phyloP scores from a whole-genome alignment of 2,888 invertebrate genomes.

The Neoitamus cyanurus region DNA sequence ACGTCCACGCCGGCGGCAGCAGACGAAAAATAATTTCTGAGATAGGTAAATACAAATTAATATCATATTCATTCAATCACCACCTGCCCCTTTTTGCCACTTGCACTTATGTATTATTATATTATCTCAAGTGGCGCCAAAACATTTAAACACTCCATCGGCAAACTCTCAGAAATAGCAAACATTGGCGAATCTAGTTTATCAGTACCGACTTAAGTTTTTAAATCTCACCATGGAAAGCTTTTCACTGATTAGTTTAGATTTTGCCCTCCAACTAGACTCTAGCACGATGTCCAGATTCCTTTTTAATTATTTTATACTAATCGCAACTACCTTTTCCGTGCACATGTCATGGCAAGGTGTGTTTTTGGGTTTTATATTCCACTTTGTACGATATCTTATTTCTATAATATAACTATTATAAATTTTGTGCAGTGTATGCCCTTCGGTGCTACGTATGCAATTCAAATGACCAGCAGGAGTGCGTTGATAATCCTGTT shows the following conservation, averaged over 20 bases:
- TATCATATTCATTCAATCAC: too few relatives aligned
- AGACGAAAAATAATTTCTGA: too few relatives aligned
- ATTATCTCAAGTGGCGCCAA: background rate
- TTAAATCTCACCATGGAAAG: background rate
- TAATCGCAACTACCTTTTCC: background rate
- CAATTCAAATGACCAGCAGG: slow-evolving; percentile 59
- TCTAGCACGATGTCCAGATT: background rate
- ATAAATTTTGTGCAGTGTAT: background rate
- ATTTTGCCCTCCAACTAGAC: background rate
- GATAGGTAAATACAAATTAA: background rate
- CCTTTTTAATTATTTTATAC: background rate
- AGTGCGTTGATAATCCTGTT: slow-evolving; percentile 59
- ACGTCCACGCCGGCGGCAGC: too few relatives aligned
- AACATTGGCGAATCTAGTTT: background rate
- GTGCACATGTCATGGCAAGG: background rate
- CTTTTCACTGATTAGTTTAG: background rate
- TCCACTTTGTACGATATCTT: background rate
- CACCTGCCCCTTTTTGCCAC: too few relatives aligned
- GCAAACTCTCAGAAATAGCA: background rate
- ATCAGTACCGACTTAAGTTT: background rate
- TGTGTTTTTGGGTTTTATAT: background rate
- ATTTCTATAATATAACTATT: background rate
- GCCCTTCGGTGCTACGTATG: slow-evolving; percentile 59
- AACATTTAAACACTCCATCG: background rate
- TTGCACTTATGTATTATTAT: too few relatives aligned